phyloP scores from a whole-genome alignment of 2,797 vertebrate species.

The Poeciliopsis turneri region DNA sequence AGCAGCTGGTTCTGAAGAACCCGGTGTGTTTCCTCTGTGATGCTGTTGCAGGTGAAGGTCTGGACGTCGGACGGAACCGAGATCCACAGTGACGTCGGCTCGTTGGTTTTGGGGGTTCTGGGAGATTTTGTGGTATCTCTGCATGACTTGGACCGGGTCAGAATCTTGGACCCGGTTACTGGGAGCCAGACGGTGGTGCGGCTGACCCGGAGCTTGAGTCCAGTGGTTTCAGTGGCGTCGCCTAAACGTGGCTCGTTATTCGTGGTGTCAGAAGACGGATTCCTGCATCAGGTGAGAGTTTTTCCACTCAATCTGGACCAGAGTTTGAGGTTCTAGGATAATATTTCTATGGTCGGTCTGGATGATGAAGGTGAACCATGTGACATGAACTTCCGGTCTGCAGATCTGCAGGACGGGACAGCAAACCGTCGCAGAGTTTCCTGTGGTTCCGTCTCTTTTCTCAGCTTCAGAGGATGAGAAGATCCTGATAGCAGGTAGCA shows the following conservation, averaged over 20 bases:
- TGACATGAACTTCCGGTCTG: background rate
- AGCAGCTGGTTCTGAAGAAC: background rate
- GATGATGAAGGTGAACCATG: background rate
- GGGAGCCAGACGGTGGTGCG: conserved; percentile 45
- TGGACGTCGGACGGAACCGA: conserved; percentile 77
- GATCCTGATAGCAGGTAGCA: conserved; percentile 82
- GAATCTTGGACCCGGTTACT: conserved; percentile 57
- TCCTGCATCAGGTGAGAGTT: conserved; percentile 70
- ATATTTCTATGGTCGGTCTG: background rate
- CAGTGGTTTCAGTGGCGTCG: conserved; percentile 48
- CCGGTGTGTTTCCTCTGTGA: background rate
- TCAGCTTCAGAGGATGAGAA: conserved; percentile 80
- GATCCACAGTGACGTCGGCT: conserved; percentile 54
- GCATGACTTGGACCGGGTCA: conserved; percentile 57
- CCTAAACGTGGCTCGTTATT: conserved; percentile 71
- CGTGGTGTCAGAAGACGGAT: conserved; percentile 72
- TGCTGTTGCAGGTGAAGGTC: conserved; percentile 73
- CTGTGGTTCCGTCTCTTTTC: conserved; percentile 74
- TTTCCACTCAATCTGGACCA: background rate
- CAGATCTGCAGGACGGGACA: conserved; percentile 76
- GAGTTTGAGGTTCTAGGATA: background rate
- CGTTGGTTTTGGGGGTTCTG: conserved; percentile 68
- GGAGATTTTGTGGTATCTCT: conserved; percentile 67
- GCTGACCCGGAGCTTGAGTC: conserved; percentile 21
- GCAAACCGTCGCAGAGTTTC: conserved; percentile 68